Evolutionary conservation across 1,140 invertebrate species (phyloP), one percentile per base, ranked within the genome.

Genomic region (Drosophila pachea): DNA sequence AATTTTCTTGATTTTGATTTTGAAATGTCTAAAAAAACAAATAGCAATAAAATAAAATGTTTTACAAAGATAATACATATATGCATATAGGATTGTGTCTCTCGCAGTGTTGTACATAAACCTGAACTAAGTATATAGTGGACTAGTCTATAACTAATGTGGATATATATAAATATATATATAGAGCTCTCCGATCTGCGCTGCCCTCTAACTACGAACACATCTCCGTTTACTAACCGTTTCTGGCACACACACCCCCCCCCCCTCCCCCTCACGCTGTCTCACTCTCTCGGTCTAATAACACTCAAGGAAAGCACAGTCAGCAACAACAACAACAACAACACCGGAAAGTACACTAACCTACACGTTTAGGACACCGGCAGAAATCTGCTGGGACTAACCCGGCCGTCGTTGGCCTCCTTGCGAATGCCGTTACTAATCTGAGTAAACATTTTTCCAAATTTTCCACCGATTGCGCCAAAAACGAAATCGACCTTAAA

Each of bases 371-470:
- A 50, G 45, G 45, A 35, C 35, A 42, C 22, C 48, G 12, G n/a
- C 31, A 31, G 22, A 48, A 52, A 35, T 5, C n/a, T n/a, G 3
- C 40, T 7, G 7, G 6, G 43, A 63, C 47, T 53, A 66, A 58
- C 52, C 12, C 31, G 16, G n/a, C n/a, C 52, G 22, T 55, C 52
- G 22, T 55, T 59, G 36, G 47, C 7, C 32, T 61, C 33, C 42
- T 38, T 32, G 8, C 29, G 33, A 76, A 76, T 77, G 47, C 53
- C 65, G 50, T 76, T 61, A 79, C 77, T 79, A 83, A 83, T 83
- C 54, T 40, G 56, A 76, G 62, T 71, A 22, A 69, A 83, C 55
- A 78, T 84, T 83, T 83, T 83, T 83, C 76, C 68, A 83, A 83
- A 83, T 84, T 83, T 47, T 81, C 68, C 68, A 72, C 43, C n/a